These are phyloP conservation scores for Sesamia nonagrioides DNA, from an alignment of 1,140 invertebrate genomes.

Conservation along the genomic window DNA sequence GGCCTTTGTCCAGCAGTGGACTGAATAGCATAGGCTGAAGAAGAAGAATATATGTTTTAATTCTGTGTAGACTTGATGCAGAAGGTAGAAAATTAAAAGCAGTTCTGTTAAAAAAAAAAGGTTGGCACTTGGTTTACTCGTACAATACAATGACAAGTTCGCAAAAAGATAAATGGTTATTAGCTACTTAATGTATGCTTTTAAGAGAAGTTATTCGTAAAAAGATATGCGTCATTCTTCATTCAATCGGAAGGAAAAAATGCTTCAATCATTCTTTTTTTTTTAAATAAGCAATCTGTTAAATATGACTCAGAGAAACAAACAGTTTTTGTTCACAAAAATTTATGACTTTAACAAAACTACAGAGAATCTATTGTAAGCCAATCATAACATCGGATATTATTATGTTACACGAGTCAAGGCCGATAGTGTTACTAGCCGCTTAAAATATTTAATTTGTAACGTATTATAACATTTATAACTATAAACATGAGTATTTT, in stretches of 20 bases:
- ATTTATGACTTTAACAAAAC: slow-evolving; percentile 29
- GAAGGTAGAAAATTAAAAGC: too few relatives aligned
- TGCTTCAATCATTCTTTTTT: slow-evolving; percentile 4
- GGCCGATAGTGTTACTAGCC: slow-evolving; percentile 27
- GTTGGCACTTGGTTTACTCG: background rate
- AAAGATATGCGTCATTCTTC: background rate
- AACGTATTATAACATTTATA: slow-evolving; percentile 3
- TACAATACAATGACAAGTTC: background rate
- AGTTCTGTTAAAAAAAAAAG: background rate
- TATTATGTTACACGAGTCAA: slow-evolving; percentile 33
- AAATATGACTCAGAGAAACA: slow-evolving; percentile 28
- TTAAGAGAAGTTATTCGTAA: background rate
- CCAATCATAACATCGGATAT: slow-evolving; percentile 35
- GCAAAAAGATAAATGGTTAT: background rate
- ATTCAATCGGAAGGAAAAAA: slow-evolving; percentile 13
- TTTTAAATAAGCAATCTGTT: slow-evolving; percentile 12
- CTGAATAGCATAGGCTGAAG: too few relatives aligned
- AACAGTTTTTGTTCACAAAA: slow-evolving; percentile 19
- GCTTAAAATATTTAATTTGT: slow-evolving; percentile 17
- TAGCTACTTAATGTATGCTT: slow-evolving; percentile 7
- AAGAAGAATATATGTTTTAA: too few relatives aligned
- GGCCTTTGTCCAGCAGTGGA: too few relatives aligned
- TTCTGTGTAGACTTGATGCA: too few relatives aligned
- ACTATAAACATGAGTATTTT: slow-evolving; percentile 14
- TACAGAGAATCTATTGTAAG: slow-evolving; percentile 22